Conservation (phyloP, 2,888 invertebrate species). For the Orthosia cruda region DNA sequence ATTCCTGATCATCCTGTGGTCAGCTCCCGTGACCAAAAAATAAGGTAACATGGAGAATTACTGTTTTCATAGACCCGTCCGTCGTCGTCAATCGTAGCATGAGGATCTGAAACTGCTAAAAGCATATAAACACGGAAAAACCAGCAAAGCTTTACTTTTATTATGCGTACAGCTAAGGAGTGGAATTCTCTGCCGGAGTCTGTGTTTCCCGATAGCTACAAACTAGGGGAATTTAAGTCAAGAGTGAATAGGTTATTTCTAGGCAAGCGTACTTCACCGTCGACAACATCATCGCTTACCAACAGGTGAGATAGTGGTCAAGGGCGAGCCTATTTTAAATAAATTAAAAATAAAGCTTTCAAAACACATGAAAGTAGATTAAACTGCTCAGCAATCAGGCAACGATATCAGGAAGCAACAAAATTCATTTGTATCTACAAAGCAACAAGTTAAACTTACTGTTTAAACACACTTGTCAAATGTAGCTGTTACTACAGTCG, state of each 20-base stretch:
- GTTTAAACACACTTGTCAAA: slow-evolving; percentile 21
- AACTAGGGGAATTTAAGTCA: too few relatives aligned
- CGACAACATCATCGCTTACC: too few relatives aligned
- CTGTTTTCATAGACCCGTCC: not conserved
- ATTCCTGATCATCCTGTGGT: too few relatives aligned
- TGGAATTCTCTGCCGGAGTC: too few relatives aligned
- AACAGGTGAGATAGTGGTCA: too few relatives aligned
- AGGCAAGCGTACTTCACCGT: too few relatives aligned
- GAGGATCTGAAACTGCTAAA: not conserved
- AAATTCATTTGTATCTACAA: slow-evolving; percentile 10
- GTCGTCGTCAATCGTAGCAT: not conserved
- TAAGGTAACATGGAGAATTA: not conserved
- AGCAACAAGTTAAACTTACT: slow-evolving; percentile 8
- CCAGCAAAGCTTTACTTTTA: not conserved
- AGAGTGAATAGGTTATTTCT: too few relatives aligned
- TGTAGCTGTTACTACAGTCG: too few relatives aligned
- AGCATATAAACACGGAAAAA: not conserved
- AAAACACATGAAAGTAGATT: not conserved
- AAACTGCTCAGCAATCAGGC: slow-evolving; percentile 2
- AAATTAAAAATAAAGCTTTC: not conserved
- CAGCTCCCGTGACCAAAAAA: too few relatives aligned
- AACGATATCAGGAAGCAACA: slow-evolving; percentile 13
- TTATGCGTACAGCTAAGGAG: too few relatives aligned
- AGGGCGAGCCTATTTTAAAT: too few relatives aligned
- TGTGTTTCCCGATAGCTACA: too few relatives aligned